Evolutionary conservation across 2,113 vertebrate species (phyloP).

Genomic region (Danionella cerebrum): DNA sequence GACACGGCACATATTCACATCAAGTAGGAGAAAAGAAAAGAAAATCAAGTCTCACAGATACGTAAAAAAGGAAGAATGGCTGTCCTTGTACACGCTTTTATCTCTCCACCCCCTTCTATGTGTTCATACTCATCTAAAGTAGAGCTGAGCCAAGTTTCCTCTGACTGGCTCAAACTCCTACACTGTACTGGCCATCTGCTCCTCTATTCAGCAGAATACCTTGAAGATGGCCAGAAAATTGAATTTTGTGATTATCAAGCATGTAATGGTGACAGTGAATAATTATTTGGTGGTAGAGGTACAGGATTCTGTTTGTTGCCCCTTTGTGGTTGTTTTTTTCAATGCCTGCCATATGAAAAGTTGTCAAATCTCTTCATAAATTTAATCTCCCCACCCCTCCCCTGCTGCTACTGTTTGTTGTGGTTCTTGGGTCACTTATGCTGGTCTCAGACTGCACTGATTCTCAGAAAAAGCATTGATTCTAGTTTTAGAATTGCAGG

Average conservation of each 20-base stretch:
- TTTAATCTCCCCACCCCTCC: too few relatives aligned
- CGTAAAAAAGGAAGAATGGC: not conserved
- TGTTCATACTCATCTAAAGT: not conserved
- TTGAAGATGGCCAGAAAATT: not conserved
- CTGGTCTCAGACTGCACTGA: too few relatives aligned
- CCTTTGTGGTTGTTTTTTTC: too few relatives aligned
- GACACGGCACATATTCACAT: not conserved
- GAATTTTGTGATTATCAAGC: not conserved
- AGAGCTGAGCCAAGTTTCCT: not conserved
- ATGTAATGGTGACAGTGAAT: not conserved
- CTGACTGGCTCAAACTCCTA: not conserved
- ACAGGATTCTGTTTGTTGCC: too few relatives aligned
- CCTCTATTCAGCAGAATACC: not conserved
- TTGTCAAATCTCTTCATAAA: too few relatives aligned
- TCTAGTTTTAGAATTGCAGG: too few relatives aligned
- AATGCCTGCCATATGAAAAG: too few relatives aligned
- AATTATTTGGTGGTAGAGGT: not conserved
- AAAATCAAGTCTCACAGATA: not conserved
- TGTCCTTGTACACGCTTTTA: not conserved
- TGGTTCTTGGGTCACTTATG: too few relatives aligned
- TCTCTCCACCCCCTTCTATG: not conserved
- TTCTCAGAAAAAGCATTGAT: too few relatives aligned
- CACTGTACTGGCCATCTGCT: not conserved
- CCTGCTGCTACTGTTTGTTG: too few relatives aligned
- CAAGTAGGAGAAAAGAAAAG: not conserved